Conservation (phyloP, 2,113 vertebrate species). For the Archilochus colubris region DNA sequence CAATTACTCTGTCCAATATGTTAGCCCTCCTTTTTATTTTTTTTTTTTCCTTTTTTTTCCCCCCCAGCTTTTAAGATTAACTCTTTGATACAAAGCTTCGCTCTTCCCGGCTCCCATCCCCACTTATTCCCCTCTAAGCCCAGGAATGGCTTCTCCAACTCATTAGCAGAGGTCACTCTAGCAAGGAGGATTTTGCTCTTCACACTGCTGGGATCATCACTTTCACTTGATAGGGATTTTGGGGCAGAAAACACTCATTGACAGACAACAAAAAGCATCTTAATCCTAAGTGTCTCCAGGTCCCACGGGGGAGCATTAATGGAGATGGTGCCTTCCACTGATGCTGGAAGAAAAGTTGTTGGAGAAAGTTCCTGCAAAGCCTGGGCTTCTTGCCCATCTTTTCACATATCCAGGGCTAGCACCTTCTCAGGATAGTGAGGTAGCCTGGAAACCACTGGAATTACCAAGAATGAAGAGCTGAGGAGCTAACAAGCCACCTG, state of each 20-base stretch:
- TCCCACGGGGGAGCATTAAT: background rate
- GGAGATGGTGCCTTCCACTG: background rate
- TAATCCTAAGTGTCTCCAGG: background rate
- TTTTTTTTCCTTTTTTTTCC: too few species aligned
- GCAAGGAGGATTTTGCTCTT: background rate
- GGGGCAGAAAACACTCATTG: background rate
- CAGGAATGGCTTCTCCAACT: background rate
- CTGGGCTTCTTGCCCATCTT: background rate
- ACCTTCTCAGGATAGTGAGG: background rate
- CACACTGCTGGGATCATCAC: background rate
- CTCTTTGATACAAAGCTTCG: constrained; percentile 9
- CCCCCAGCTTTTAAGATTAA: constrained; percentile 46
- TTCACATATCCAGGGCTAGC: background rate
- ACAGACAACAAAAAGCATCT: constrained; percentile 16
- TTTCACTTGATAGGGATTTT: background rate
- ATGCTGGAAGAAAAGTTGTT: background rate
- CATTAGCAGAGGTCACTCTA: background rate
- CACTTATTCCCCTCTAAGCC: background rate
- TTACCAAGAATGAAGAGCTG: background rate
- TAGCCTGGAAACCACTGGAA: background rate
- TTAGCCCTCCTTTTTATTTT: constrained; percentile 27
- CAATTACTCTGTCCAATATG: constrained; percentile 59
- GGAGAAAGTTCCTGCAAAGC: background rate
- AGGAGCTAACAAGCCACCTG: background rate
- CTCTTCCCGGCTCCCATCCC: background rate